Base-by-base conservation (phyloP, 2,888 invertebrate genomes). In the Leptinotarsa tumamoca region DNA sequence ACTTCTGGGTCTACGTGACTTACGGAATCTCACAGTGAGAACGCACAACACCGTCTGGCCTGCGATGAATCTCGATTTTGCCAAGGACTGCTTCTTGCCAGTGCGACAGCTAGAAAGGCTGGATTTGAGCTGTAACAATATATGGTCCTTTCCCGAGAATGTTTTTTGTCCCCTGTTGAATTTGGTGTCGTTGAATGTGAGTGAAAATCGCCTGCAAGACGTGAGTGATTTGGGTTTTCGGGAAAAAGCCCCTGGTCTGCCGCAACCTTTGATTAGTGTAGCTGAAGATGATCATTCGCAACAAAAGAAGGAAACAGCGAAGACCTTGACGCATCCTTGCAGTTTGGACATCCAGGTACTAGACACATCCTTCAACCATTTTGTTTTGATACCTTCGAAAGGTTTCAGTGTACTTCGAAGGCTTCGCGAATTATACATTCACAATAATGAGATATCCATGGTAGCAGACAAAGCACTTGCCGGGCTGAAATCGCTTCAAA, bases 361-460 rank as follows among this genome's bases (percentile, higher is more conserved):
- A 81, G 97, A 97, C 87, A 92, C 95, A 50, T 96, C 96, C 18
- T 92, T 91, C 87, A 97, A 97, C 89, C 95, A 95, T 85, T 94
- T 97, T 85, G 94, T 95, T 71, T 89, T 95, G 72, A 91, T 97
- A 88, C 95, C 96, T 7, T 93, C 94, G 76, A 93, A 94, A 84
- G 96, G 95, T 50, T 96, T 97, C 84, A 94, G 95, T 84, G 93
- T 94, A 66, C 88, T 97, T 74, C 91, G 94, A 78, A 92, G 96
- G 70, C 90, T 98, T 73, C 92, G 93, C 80, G 94, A 94, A 84
- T 91, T 98, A 63, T 94, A 95, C 86, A 91, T 98, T 82, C 94
- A 96, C 84, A 94, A 95, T 86, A 98, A 98, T 87, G 95, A 95
- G 89, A 95, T 98, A 81, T 94, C 95, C 52, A 95, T 95, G 93